Conservation (phyloP, 1,140 invertebrate genomes). For the Conopomorpha cramerella region DNA sequence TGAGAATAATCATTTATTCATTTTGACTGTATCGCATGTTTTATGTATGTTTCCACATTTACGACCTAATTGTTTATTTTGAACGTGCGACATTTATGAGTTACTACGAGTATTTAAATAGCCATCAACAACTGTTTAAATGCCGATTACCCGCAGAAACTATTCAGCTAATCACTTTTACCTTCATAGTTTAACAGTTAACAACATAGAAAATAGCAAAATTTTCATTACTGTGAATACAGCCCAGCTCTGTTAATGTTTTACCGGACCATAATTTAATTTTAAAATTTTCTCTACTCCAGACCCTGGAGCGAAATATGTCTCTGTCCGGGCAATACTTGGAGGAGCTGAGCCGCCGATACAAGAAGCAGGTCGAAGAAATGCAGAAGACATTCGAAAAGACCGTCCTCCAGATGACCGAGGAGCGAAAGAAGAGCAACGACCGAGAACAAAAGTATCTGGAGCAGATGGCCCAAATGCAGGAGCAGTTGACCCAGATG, state of each 20-base stretch:
- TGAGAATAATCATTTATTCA: conserved; percentile 32
- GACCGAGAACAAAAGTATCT: conserved; percentile 70
- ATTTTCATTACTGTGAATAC: too few species aligned
- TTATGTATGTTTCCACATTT: too few species aligned
- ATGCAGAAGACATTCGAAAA: conserved; percentile 86
- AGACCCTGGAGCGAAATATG: conserved; percentile 94
- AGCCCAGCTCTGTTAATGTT: too few species aligned
- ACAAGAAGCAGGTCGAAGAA: conserved; percentile 96
- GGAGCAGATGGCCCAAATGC: conserved; percentile 65
- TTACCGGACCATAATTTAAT: too few species aligned
- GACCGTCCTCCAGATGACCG: conserved; percentile 74
- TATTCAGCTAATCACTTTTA: too few species aligned
- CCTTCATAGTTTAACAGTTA: too few species aligned
- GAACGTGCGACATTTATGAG: too few species aligned
- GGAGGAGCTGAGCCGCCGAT: conserved; percentile 90
- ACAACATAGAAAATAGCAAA: too few species aligned
- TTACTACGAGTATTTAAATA: too few species aligned
- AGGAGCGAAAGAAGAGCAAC: conserved; percentile 71
- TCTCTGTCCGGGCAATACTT: conserved; percentile 94
- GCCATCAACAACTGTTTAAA: too few species aligned
- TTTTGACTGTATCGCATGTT: conserved; percentile 2
- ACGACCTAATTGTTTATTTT: too few species aligned
- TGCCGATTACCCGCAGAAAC: too few species aligned
- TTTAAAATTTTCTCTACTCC: conserved; percentile 45
- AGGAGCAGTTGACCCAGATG: conserved; percentile 66